Conservation (phyloP, 2,113 vertebrate species). For the Cottus gobio region DNA sequence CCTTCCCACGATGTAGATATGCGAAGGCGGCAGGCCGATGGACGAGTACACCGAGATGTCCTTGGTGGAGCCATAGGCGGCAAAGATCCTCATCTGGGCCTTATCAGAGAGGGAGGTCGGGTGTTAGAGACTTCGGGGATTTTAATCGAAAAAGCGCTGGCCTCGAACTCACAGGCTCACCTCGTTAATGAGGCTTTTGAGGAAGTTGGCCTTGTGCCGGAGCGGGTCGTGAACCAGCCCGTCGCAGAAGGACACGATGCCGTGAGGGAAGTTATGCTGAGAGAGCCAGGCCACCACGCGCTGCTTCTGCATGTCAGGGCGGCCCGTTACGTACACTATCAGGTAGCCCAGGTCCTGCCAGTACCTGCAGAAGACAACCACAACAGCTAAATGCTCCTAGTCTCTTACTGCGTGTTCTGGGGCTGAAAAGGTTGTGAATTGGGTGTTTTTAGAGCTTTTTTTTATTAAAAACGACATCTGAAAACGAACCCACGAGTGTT, state of each 20-base stretch:
- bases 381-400: neutral
- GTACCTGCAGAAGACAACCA: conserved; percentile 83
- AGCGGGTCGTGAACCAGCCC: conserved; percentile 97
- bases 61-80: conserved; percentile 96
- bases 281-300: conserved; percentile 98
- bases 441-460: neutral
- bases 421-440: neutral
- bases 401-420: neutral
- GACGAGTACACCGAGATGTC: conserved; percentile 95
- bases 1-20: conserved; percentile 97
- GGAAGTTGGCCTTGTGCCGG: conserved; percentile 97
- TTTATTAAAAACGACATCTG: neutral
- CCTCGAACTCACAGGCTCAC: conserved; percentile 65
- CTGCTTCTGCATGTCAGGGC: conserved; percentile 99
- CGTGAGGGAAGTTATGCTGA: conserved; percentile 98
- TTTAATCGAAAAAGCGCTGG: neutral
- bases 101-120: conserved; percentile 58
- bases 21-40: conserved; percentile 91
- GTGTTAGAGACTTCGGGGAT: neutral
- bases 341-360: conserved; percentile 99
- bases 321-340: conserved; percentile 97
- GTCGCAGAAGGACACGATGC: conserved; percentile 97
- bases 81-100: conserved; percentile 95
- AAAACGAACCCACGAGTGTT: neutral
- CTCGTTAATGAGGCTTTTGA: conserved; percentile 91